Percentiles rank a stretch among this genome's conserved stretches.
phyloP scores from a whole-genome alignment of 2,113 vertebrate genomes.

The Nycticryphes semicollaris region DNA sequence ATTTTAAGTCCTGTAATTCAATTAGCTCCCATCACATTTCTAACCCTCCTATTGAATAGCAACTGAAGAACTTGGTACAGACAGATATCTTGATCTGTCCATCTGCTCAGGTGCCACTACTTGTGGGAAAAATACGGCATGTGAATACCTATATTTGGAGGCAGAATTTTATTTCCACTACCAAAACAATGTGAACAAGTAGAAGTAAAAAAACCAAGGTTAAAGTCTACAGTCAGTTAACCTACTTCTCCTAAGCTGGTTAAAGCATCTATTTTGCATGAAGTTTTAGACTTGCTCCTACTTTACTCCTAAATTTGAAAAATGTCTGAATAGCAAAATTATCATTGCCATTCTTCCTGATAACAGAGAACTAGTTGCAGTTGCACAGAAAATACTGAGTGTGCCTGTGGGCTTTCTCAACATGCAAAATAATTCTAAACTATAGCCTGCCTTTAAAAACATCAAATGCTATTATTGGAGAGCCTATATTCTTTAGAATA shows the following conservation, averaged over 20 bases:
- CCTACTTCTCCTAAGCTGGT: not conserved
- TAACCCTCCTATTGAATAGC: not conserved
- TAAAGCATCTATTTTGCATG: not conserved
- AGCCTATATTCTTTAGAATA: not conserved
- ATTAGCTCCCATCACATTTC: not conserved
- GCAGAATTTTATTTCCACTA: not conserved
- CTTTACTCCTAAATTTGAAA: not conserved
- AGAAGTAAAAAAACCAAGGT: not conserved
- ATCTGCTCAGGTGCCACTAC: not conserved
- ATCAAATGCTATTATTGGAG: not conserved
- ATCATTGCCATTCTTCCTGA: not conserved
- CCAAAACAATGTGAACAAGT: not conserved
- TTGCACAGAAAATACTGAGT: not conserved
- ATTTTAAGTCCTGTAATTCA: not conserved
- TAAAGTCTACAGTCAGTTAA: not conserved
- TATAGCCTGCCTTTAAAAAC: not conserved
- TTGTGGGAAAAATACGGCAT: not conserved
- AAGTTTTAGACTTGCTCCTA: not conserved
- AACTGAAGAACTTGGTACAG: not conserved
- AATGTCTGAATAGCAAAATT: not conserved
- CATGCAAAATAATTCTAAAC: constrained; percentile 1
- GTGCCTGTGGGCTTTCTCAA: constrained; percentile 1
- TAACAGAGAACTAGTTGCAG: not conserved
- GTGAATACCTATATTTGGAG: not conserved
- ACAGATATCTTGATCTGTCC: not conserved